Conservation (phyloP, 2,797 vertebrate species). For the Myotis findleyi region DNA sequence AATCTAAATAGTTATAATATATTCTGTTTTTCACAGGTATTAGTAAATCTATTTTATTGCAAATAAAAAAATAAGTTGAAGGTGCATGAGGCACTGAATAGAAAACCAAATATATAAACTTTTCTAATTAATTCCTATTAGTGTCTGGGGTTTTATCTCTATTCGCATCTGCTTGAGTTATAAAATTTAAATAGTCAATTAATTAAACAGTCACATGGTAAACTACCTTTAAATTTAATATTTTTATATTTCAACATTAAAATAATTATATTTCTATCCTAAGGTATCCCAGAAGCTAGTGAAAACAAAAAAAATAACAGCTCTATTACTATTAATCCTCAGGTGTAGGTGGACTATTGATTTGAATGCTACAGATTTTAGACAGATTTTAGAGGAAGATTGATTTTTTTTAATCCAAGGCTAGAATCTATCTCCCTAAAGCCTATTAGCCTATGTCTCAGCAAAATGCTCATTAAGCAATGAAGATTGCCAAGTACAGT, state of each 20-base stretch:
- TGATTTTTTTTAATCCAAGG: slow-evolving; percentile 57
- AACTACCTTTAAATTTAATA: slow-evolving; percentile 64
- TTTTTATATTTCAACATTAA: slow-evolving; percentile 53
- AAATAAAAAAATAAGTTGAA: slow-evolving; percentile 15
- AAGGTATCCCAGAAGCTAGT: slow-evolving; percentile 14
- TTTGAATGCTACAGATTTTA: slow-evolving; percentile 20
- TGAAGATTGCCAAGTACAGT: not conserved
- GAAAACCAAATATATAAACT: slow-evolving; percentile 72
- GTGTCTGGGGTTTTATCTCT: slow-evolving; percentile 53
- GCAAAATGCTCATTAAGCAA: slow-evolving; percentile 51
- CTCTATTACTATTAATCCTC: not conserved
- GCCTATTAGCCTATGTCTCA: not conserved
- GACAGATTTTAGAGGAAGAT: not conserved
- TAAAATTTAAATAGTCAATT: slow-evolving; percentile 63
- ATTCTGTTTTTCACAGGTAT: slow-evolving; percentile 49
- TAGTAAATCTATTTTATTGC: slow-evolving; percentile 64
- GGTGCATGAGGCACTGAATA: slow-evolving; percentile 45
- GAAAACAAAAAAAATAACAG: not conserved
- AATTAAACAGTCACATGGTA: not conserved
- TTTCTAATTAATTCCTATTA: slow-evolving; percentile 67
- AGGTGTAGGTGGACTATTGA: not conserved
- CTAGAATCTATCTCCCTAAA: slow-evolving; percentile 30
- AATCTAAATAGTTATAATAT: slow-evolving; percentile 44
- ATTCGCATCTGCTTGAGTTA: slow-evolving; percentile 39
- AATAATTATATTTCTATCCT: not conserved